phyloP scores from a whole-genome alignment of 2,888 invertebrate species.

The Bombylius discolor region DNA sequence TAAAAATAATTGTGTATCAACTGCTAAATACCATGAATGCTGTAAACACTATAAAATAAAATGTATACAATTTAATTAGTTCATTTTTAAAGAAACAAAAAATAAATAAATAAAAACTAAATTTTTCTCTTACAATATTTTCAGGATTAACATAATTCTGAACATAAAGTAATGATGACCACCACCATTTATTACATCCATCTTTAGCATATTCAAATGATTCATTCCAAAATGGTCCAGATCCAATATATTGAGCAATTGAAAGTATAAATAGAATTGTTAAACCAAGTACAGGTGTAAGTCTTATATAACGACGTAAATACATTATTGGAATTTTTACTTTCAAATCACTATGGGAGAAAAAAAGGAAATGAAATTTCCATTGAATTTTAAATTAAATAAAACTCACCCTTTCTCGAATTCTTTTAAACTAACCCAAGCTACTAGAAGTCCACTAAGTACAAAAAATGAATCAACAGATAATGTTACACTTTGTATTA shows the following conservation, averaged over 20 bases:
- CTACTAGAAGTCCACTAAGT: constrained; percentile 44
- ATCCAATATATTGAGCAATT: constrained; percentile 38
- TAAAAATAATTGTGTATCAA: constrained; percentile 45
- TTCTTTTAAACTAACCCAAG: constrained; percentile 22
- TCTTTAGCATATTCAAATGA: neutral
- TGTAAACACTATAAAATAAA: constrained; percentile 34
- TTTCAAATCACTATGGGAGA: constrained; percentile 23
- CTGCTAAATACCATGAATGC: constrained; percentile 46
- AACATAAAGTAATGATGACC: constrained; percentile 33
- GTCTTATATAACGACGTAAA: constrained; percentile 36
- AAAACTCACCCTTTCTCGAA: constrained; percentile 16
- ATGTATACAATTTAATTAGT: too few relatives aligned
- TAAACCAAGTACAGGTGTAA: constrained; percentile 43
- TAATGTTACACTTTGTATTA: constrained; percentile 33
- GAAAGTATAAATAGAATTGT: constrained; percentile 40
- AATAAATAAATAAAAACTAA: too few relatives aligned
- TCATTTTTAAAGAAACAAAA: too few relatives aligned
- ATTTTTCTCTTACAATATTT: constrained; percentile 22
- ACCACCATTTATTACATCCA: constrained; percentile 32
- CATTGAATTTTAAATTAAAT: too few relatives aligned
- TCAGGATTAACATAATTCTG: constrained; percentile 32
- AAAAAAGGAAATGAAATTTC: neutral
- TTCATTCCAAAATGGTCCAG: constrained; percentile 40
- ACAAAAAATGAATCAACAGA: constrained; percentile 50
- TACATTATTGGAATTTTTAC: constrained; percentile 32